These are phyloP conservation scores for Astropecten irregularis DNA, from an alignment of 53 echinoderm and acorn worm species.

Conservation along the genomic window DNA sequence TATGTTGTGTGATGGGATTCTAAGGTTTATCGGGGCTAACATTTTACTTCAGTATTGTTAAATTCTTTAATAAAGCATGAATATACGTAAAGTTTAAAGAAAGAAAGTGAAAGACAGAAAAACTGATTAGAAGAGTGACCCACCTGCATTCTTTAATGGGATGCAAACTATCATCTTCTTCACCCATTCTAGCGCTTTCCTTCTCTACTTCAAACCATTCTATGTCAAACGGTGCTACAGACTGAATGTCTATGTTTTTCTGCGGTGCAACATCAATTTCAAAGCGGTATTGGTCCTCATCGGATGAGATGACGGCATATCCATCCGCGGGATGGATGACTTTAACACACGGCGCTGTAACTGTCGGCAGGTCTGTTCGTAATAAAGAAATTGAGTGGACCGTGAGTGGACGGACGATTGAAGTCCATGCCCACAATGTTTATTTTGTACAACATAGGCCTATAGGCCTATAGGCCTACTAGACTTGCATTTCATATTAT, in stretches of 20 bases:
- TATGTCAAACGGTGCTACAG: neutral
- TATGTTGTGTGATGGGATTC: too few relatives aligned
- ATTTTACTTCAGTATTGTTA: too few relatives aligned
- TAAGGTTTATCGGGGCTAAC: too few relatives aligned
- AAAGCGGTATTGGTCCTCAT: constrained; percentile 30
- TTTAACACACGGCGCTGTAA: constrained; percentile 25
- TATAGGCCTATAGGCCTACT: too few relatives aligned
- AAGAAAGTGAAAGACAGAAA: too few relatives aligned
- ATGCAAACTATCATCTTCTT: neutral
- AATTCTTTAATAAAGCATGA: too few relatives aligned
- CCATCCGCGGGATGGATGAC: constrained; percentile 25
- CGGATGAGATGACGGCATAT: constrained; percentile 11
- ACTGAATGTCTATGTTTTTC: neutral
- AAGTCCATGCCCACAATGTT: neutral
- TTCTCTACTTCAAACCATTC: constrained; percentile 18
- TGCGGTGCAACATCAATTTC: constrained; percentile 24
- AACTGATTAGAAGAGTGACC: neutral
- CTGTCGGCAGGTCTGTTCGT: neutral
- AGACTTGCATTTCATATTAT: too few relatives aligned
- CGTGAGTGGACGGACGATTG: neutral
- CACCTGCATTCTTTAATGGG: constrained; percentile 33
- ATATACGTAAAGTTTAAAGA: too few relatives aligned
- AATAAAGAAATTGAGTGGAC: neutral
- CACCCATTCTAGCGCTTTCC: neutral
- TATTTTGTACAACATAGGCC: too few relatives aligned